These are phyloP conservation scores for Xiphorhynchus erythropygius DNA, from an alignment of 2,797 vertebrate genomes.

Conservation along the genomic window DNA sequence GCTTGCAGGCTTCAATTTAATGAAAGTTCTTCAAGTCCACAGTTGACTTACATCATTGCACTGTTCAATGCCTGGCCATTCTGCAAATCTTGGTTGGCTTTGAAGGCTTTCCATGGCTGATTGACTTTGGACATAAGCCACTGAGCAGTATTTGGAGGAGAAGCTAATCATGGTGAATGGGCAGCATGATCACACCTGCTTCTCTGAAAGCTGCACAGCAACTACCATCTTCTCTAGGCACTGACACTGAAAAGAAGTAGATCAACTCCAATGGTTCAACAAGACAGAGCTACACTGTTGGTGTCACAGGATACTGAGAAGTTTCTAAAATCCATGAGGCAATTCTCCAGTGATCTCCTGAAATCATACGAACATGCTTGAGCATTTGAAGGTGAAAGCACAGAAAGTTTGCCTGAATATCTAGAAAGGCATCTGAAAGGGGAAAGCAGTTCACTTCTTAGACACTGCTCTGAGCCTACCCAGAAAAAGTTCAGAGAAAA, in stretches of 20 bases:
- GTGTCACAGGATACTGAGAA: rapidly evolving
- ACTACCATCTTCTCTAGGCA: background rate
- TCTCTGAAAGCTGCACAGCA: background rate
- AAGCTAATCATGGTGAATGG: background rate
- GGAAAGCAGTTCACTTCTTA: background rate
- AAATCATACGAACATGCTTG: background rate
- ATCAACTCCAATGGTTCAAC: background rate
- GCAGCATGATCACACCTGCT: background rate
- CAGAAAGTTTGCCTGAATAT: background rate
- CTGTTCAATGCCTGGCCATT: background rate
- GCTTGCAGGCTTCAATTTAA: background rate
- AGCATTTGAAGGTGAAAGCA: background rate
- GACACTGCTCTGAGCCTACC: background rate
- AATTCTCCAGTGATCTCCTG: background rate
- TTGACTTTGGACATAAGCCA: background rate
- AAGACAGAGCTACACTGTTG: background rate
- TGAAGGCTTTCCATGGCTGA: background rate
- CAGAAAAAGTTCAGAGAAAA: background rate
- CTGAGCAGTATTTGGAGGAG: background rate
- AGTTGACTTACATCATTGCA: background rate
- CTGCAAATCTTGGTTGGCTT: background rate
- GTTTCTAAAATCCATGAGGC: background rate
- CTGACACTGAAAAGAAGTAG: background rate
- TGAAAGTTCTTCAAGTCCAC: background rate
- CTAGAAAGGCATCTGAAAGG: background rate